Evolutionary conservation across 2,797 vertebrate species (phyloP).

Genomic region (Echiichthys vipera): DNA sequence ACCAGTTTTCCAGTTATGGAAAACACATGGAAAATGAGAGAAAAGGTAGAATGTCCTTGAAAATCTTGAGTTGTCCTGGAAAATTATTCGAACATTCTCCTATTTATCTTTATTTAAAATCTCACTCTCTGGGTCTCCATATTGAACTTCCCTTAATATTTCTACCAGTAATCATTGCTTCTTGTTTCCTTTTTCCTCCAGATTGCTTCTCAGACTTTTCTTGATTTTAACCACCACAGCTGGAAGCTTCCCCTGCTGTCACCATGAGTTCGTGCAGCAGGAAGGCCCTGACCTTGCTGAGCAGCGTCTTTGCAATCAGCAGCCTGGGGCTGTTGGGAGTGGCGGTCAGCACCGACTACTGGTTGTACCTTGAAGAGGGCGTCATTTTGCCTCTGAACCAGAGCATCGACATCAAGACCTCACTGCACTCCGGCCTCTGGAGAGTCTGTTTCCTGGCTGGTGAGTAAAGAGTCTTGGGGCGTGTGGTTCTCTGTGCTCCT

Average conservation of each 20-base stretch:
- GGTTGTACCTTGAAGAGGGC: conserved; percentile 96
- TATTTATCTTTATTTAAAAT: no score
- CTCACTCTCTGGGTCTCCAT: neutral
- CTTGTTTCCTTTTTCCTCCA: neutral
- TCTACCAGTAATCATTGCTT: neutral
- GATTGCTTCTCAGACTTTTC: conserved; percentile 5
- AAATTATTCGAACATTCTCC: no score
- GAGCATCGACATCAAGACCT: conserved; percentile 89
- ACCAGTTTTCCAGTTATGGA: no score
- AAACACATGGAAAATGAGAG: no score
- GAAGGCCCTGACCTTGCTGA: conserved; percentile 93
- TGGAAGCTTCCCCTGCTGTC: conserved; percentile 10
- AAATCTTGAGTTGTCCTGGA: no score
- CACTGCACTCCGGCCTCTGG: conserved; percentile 95
- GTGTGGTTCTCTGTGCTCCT: neutral
- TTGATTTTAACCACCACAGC: conserved; percentile 4
- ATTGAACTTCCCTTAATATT: neutral
- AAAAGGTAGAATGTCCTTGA: no score
- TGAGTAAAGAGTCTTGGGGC: conserved; percentile 53
- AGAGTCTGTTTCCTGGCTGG: conserved; percentile 94
- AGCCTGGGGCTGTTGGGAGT: conserved; percentile 93
- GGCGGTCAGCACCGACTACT: conserved; percentile 96
- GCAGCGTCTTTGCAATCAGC: conserved; percentile 93
- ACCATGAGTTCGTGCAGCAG: conserved; percentile 91
- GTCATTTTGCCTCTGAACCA: conserved; percentile 93